Evolutionary conservation across 2,797 vertebrate species (phyloP).

Genomic region (Dromococcyx pavoninus): DNA sequence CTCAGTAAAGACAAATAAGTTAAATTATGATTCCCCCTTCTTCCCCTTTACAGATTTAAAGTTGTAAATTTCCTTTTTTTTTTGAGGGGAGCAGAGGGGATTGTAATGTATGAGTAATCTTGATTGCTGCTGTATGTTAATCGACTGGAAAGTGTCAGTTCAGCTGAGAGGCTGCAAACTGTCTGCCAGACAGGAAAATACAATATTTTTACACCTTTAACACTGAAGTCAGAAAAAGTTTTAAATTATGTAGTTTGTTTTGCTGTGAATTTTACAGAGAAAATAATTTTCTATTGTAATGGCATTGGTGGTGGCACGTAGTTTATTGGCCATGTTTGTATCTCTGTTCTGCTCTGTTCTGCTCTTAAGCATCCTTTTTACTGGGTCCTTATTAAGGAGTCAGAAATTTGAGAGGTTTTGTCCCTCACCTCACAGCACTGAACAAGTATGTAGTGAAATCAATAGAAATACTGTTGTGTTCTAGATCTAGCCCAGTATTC

Average conservation of each 20-base stretch:
- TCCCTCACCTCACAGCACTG: neutral
- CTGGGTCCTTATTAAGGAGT: neutral
- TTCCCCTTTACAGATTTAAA: neutral
- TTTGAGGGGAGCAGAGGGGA: no score
- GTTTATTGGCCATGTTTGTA: neutral
- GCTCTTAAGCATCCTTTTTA: neutral
- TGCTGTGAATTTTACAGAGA: neutral
- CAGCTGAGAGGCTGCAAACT: neutral
- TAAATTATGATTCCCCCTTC: neutral
- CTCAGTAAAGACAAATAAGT: neutral
- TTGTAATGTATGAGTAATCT: neutral
- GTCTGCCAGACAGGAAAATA: neutral
- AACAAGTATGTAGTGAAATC: neutral
- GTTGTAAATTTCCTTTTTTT: neutral
- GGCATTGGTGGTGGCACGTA: neutral
- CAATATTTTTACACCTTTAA: neutral
- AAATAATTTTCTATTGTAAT: neutral
- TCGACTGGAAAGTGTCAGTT: neutral
- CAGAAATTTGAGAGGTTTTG: neutral
- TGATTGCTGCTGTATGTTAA: neutral
- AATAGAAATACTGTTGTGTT: neutral
- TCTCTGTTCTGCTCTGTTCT: accelerated
- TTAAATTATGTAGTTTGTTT: neutral
- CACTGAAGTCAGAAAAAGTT: neutral
- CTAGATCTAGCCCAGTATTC: neutral